Evolutionary conservation across 2,113 vertebrate species (phyloP), one percentile per base, ranked within the genome.

Genomic region (Eclectus roratus): DNA sequence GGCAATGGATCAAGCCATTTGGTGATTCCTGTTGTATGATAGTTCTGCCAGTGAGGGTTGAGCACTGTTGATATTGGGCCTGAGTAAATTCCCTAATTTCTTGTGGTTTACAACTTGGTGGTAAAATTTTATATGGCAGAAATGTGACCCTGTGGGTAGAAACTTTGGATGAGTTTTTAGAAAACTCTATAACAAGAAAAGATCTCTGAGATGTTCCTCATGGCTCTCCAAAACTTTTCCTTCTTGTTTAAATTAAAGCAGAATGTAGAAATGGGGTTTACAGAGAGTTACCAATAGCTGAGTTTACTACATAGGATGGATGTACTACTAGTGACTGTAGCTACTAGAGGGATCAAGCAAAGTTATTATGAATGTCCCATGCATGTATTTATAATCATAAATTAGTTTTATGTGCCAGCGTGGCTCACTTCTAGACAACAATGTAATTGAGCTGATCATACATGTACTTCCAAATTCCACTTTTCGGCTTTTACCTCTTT

Each of bases 391-490:
- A 17, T 13, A 76, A 63, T 23, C 18, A 55, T 47, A 60, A 71
- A 53, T 41, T 58, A 78, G 3, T 77, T 80, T 83, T 66, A 9
- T 50, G 17, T 76, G 60, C 61, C 61, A 87, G 10, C 21, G 84
- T 6, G n/a, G 31, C 27, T 91, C 1, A 3, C 4, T 84, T 84
- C 33, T 72, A 93, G 69, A 76, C 47, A 91, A 72, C 37, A 84
- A 37, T 74, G 41, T 79, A 92, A 82, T 47, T 78, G 52, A 65
- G 14, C 12, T 80, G 52, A 53, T 91, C 85, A 77, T 44, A 85
- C 27, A 72, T 49, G 9, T 91, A 76, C 84, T 94, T 96, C 70
- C 89, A 91, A 79, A 89, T 82, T 92, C 52, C 24, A 72, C 39
- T 69, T 61, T 63, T 83, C 77, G 64, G 24, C 53, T 90, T 91